Conservation (phyloP, 2,888 invertebrate genomes). For the Pristionchus japonicus region DNA sequence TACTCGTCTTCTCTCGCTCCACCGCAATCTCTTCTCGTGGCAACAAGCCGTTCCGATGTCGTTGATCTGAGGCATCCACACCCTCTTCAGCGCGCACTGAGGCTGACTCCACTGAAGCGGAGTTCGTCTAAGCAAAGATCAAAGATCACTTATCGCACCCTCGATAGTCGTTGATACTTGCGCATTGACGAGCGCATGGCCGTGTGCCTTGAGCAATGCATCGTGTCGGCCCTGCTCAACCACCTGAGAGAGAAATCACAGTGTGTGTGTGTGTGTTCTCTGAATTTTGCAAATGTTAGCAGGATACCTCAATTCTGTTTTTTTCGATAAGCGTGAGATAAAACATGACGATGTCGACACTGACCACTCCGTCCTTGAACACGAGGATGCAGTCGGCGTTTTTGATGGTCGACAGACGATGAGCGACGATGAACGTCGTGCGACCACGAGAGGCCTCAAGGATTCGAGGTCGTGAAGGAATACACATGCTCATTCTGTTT, state of each 20-base stretch:
- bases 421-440: constrained; percentile 76
- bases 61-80: too few species aligned
- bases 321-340: too few species aligned
- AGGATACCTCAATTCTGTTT: too few species aligned
- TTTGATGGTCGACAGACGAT: constrained; percentile 77
- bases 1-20: background rate
- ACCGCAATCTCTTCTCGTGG: too few species aligned
- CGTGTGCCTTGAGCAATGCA: constrained; percentile 81
- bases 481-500: background rate
- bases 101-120: background rate
- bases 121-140: background rate
- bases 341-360: too few species aligned
- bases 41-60: too few species aligned
- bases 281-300: too few species aligned
- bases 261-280: too few species aligned
- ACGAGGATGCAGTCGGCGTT: constrained; percentile 77
- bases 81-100: background rate
- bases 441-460: constrained; percentile 64
- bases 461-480: background rate
- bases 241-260: constrained; percentile 10
- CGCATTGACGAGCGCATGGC: constrained; percentile 78
- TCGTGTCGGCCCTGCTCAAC: constrained; percentile 83
- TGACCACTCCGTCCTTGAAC: constrained; percentile 71
- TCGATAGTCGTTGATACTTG: constrained; percentile 48
- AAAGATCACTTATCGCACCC: background rate